Base-by-base conservation (phyloP, 2,797 vertebrate genomes). In the Dendrocincla tyrannina region DNA sequence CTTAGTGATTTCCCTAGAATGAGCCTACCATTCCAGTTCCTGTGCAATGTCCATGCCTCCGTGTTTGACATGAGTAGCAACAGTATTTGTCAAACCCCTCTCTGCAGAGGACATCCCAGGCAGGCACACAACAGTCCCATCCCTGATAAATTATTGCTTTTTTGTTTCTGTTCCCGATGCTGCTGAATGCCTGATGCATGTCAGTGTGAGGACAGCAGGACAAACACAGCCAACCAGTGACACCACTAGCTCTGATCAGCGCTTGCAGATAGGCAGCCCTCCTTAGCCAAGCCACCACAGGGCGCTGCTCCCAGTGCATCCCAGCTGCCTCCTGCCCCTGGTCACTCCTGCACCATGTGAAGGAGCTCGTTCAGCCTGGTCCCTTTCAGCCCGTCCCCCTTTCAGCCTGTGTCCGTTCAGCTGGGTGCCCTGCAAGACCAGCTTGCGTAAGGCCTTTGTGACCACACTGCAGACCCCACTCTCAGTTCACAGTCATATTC, bases 11-110 rank as follows among this genome's bases (percentile, higher is more conserved):
- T n/a, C 50, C 47, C 27, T 0, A 15, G 37, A 3, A 5, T 11
- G 25, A 47, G 17, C 1, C 1, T 22, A 8, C 11, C 1, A 2
- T 33, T 37, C 10, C 0, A 0, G 24, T 83, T 17, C 35, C 60
- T 27, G 20, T 20, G 52, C 4, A 3, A 10, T 0, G 0, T 35
- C 46, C 0, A 0, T 4, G 15, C 18, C 53, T 70, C 49, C 32
- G 23, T 0, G 1, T 27, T 28, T 35, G 53, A 41, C 23, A 6
- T 1, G 28, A 83, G 49, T 0, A 56, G 30, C 27, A 49, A 60
- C 32, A 67, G 28, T 1, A 33, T 15, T 37, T 41, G 49, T 49
- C 30, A 68, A 56, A 66, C 14, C 24, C 79, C 32, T 24, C 55
- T 60, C 44, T 60, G 22, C 63, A 2, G 0, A 72, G 19, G 32